Conservation (phyloP, 2,888 invertebrate genomes). For the Allacma fusca region DNA sequence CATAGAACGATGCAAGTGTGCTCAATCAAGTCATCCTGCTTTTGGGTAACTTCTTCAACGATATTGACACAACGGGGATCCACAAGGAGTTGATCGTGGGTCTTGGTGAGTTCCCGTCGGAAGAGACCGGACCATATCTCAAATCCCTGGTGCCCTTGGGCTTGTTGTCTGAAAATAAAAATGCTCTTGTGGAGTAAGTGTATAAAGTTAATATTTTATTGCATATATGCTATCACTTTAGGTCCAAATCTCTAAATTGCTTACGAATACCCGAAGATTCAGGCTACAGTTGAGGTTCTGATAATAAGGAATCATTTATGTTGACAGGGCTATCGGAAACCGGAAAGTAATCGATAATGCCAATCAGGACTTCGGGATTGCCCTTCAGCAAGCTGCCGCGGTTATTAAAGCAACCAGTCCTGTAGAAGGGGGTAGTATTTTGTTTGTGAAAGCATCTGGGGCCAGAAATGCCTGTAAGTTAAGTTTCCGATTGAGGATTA, state of each 20-base stretch:
- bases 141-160: not conserved
- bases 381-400: constrained; percentile 22
- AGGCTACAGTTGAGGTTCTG: too few species aligned
- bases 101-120: not conserved
- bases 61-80: not conserved
- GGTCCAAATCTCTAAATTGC: too few species aligned
- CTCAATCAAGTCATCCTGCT: not conserved
- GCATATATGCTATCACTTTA: too few species aligned
- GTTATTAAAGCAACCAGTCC: not conserved
- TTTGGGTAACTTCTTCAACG: not conserved
- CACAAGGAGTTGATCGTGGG: not conserved
- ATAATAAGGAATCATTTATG: too few species aligned
- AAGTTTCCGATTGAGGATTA: too few species aligned
- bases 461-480: constrained; percentile 11
- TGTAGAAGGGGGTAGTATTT: constrained; percentile 4
- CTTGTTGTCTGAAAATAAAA: not conserved
- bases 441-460: constrained; percentile 26
- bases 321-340: not conserved
- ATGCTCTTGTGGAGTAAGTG: not conserved
- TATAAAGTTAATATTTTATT: too few species aligned
- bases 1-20: not conserved
- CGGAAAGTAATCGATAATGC: not conserved
- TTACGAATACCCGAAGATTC: too few species aligned
- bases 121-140: not conserved
- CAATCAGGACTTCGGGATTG: constrained; percentile 25